Percentiles rank a stretch among this genome's conserved stretches.
Evolutionary conservation across 2,888 invertebrate genomes (phyloP).

Genomic region (Thecocarcelia acutangulata): DNA sequence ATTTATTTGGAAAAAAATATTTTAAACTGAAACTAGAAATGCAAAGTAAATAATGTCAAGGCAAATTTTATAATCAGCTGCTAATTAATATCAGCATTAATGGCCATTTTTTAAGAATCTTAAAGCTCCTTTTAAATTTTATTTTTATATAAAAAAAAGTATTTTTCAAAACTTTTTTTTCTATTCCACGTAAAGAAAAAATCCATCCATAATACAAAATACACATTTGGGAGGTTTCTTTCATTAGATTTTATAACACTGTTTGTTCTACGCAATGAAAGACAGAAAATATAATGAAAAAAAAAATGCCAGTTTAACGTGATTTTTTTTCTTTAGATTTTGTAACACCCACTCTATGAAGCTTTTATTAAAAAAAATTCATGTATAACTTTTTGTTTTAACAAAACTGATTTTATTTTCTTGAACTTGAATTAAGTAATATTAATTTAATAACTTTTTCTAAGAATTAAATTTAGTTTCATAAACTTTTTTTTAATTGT

Average conservation of each 20-base stretch:
- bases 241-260: conserved; percentile 45
- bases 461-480: neutral
- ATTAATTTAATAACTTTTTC: neutral
- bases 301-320: conserved; percentile 53
- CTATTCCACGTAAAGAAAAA: conserved; percentile 13
- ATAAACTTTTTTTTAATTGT: conserved; percentile 13
- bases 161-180: neutral
- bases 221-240: conserved; percentile 68
- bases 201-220: conserved; percentile 46
- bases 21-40: too few relatives aligned
- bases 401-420: conserved; percentile 2
- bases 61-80: conserved; percentile 20
- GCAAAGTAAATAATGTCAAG: conserved; percentile 56
- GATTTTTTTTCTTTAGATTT: conserved; percentile 53
- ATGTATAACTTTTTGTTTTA: neutral
- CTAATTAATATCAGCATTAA: conserved; percentile 14
- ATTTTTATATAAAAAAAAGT: neutral
- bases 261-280: conserved; percentile 24
- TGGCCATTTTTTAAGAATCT: neutral
- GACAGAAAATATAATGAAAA: conserved; percentile 24
- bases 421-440: neutral
- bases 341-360: conserved; percentile 59
- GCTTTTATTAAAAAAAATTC: conserved; percentile 15
- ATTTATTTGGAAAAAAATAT: too few relatives aligned
- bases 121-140: neutral